phyloP scores from a whole-genome alignment of 2,113 vertebrate genomes.

The Centrocercus urophasianus region DNA sequence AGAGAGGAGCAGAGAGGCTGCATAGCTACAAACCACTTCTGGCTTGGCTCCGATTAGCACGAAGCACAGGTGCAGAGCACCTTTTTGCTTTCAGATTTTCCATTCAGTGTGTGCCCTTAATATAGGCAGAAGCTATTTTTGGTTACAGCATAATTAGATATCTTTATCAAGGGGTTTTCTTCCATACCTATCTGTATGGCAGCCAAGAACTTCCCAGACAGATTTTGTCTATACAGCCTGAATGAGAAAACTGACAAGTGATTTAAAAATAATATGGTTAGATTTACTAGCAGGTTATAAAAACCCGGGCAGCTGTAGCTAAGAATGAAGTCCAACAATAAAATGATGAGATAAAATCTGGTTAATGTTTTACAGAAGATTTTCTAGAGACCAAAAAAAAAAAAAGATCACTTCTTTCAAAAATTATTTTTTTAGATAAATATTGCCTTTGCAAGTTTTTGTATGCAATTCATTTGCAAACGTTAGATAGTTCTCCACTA shows the following conservation, averaged over 20 bases:
- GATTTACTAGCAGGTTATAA: conserved; percentile 61
- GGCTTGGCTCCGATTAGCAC: conserved; percentile 9
- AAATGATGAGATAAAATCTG: neutral
- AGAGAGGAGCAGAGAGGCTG: neutral
- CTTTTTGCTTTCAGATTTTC: conserved; percentile 20
- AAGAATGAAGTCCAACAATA: conserved; percentile 8
- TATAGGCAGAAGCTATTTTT: conserved; percentile 48
- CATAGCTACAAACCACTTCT: conserved; percentile 19
- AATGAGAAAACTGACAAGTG: conserved; percentile 61
- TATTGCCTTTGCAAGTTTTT: neutral
- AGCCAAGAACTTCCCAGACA: conserved; percentile 56
- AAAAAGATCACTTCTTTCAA: neutral
- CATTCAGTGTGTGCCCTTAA: conserved; percentile 4
- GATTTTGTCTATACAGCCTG: neutral
- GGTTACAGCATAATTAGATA: conserved; percentile 41
- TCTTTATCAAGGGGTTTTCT: conserved; percentile 60
- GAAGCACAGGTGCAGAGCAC: conserved; percentile 41
- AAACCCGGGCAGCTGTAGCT: conserved; percentile 38
- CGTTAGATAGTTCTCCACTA: neutral
- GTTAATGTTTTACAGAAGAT: conserved; percentile 1
- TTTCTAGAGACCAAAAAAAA: neutral
- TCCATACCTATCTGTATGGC: neutral
- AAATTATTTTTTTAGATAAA: neutral
- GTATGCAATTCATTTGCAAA: neutral
- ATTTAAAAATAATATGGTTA: conserved; percentile 51